Evolutionary conservation across 2,113 vertebrate genomes (phyloP).

Genomic region (Eudorcas thomsonii): DNA sequence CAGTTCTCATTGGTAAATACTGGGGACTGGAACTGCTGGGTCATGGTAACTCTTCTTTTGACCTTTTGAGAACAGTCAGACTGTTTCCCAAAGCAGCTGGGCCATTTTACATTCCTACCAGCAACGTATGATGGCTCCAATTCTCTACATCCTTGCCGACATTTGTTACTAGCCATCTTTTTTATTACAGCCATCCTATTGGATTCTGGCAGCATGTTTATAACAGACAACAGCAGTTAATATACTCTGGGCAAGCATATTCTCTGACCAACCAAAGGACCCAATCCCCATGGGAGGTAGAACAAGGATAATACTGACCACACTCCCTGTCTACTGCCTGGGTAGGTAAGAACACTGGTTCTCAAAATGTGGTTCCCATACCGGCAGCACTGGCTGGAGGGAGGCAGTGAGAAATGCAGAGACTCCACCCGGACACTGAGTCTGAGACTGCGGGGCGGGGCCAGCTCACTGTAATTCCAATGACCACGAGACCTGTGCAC

Average conservation of each 20-base stretch:
- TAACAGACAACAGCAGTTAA: neutral
- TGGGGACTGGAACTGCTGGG: neutral
- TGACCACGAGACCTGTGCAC: neutral
- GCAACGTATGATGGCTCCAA: neutral
- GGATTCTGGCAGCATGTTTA: neutral
- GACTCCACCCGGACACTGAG: neutral
- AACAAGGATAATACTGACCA: neutral
- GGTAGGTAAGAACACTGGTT: neutral
- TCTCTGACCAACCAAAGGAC: neutral
- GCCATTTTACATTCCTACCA: neutral
- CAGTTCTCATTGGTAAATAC: neutral
- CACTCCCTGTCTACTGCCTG: neutral
- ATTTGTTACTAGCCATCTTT: neutral
- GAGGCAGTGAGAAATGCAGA: neutral
- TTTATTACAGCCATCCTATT: neutral
- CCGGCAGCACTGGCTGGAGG: neutral
- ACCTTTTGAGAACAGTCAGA: neutral
- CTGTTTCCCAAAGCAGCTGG: neutral
- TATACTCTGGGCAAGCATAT: neutral
- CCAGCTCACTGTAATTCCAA: neutral
- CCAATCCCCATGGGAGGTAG: neutral
- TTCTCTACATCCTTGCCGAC: neutral
- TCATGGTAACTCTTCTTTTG: neutral
- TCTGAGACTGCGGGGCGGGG: fast-evolving
- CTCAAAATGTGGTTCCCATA: neutral